phyloP scores from a whole-genome alignment of 2,888 invertebrate genomes.

The Encarsia formosa region DNA sequence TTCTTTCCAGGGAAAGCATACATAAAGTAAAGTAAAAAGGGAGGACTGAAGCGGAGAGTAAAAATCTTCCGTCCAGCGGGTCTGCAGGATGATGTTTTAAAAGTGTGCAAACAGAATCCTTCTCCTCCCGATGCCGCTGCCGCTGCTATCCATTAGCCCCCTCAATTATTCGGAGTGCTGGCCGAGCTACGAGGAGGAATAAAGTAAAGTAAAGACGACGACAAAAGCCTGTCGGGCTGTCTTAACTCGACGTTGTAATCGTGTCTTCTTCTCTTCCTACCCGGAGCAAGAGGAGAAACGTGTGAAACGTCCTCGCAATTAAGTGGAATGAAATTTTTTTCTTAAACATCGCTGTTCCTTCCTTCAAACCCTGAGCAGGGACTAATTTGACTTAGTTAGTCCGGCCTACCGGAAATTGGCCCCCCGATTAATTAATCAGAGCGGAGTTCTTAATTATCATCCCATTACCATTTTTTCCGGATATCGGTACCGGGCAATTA shows the following conservation, averaged over 20 bases:
- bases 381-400: slow-evolving; percentile 10
- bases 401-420: not conserved
- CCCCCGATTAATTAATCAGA: not conserved
- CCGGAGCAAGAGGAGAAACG: not conserved
- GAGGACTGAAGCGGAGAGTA: not conserved
- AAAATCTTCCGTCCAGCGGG: not conserved
- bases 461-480: slow-evolving; percentile 34
- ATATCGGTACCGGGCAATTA: slow-evolving; percentile 33
- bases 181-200: slow-evolving; percentile 32
- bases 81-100: slow-evolving; percentile 32
- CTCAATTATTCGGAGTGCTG: slow-evolving; percentile 39
- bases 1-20: not conserved
- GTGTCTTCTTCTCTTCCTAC: not conserved
- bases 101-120: slow-evolving; percentile 40
- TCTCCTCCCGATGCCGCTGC: too few species aligned
- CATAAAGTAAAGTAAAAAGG: not conserved
- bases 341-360: too few species aligned
- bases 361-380: too few species aligned
- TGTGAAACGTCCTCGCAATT: too few species aligned
- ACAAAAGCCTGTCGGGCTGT: slow-evolving; percentile 7
- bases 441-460: slow-evolving; percentile 3
- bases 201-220: slow-evolving; percentile 28
- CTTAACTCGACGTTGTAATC: too few species aligned
- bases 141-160: slow-evolving; percentile 38
- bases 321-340: too few species aligned